Base-by-base conservation (phyloP, 64 coral and sea anemone genomes). In the Actinia equina region DNA sequence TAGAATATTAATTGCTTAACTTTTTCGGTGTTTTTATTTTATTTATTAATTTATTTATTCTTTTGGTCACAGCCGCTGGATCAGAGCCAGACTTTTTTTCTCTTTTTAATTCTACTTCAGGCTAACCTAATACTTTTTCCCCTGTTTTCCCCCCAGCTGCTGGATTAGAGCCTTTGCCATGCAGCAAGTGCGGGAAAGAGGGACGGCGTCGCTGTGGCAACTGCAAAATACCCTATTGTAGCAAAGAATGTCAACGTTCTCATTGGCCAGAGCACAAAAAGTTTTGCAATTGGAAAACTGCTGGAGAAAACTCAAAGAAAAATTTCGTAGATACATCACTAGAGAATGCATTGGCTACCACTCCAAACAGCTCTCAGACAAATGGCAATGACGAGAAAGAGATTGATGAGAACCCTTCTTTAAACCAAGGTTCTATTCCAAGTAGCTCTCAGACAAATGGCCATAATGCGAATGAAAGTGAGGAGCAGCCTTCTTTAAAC, bases 211-310 rank as follows among this genome's bases (percentile, higher is more conserved):
- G 91, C 20, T 98, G 96, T 81, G 89, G 93, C 71, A 87, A 79
- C 20, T 98, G 96, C 59, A 98, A 98, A 89, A 82, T 90, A 2
- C 96, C 89, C 37, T 98, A 98, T 42, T 98, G 96, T 69, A 95
- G 96, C 59, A 82, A 87, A 23, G 91, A 89, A 2, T 98, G 96
- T 46, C 96, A 98, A 78, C 92, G 88, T n/a, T 74, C 81, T 20
- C 90, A 98, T 71, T 92, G 93, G 90, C 74, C 85, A 6, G 77
- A 89, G 43, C 96, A 98, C 54, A 98, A 95, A 70, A 91, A 49
- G 54, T 2, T 62, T 11, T 98, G 96, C 51, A 85, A 30, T 1
- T 85, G 83, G 83, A 85, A 60, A 43, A 85, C 18, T 37, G 25
- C 4, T 26, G 25, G 41, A 26, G 69, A 74, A 41, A 74, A 74